Conservation (phyloP, 1,140 invertebrate species). For the Scaptomyza pallida region DNA sequence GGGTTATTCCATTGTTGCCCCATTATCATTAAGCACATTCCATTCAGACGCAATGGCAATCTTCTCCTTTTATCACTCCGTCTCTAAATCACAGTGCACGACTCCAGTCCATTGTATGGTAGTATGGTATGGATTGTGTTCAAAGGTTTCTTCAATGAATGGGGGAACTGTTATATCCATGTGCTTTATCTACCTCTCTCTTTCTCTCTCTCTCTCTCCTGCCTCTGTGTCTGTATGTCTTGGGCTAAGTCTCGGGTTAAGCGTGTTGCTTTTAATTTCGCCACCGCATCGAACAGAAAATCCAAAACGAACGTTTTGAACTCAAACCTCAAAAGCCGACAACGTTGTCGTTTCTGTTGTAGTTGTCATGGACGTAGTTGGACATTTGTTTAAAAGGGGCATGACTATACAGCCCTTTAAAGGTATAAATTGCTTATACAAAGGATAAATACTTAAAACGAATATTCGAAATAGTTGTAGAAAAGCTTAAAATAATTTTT, state of each 20-base stretch:
- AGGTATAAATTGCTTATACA: too few species aligned
- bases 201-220: background rate
- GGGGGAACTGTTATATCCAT: slow-evolving; percentile 22
- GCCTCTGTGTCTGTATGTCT: slow-evolving; percentile 15
- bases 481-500: too few species aligned
- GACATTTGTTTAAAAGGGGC: background rate
- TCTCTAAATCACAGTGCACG: slow-evolving; percentile 37
- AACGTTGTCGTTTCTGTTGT: slow-evolving; percentile 12
- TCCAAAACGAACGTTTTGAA: slow-evolving; percentile 56
- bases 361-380: background rate
- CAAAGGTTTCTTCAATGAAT: slow-evolving; percentile 52
- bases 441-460: too few species aligned
- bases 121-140: slow-evolving; percentile 13
- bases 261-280: slow-evolving; percentile 71
- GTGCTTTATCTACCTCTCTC: background rate
- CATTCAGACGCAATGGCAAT: slow-evolving; percentile 5
- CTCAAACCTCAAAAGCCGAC: slow-evolving; percentile 48
- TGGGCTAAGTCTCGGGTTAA: slow-evolving; percentile 48
- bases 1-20: slow-evolving; percentile 15
- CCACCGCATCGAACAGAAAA: slow-evolving; percentile 66
- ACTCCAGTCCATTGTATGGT: slow-evolving; percentile 18
- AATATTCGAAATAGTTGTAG: too few species aligned
- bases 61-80: slow-evolving; percentile 12
- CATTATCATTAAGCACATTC: slow-evolving; percentile 8
- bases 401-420: too few species aligned